Percentiles rank a stretch among this genome's conserved stretches.
These are phyloP conservation scores for Pherbina coryleti DNA, from an alignment of 2,888 invertebrate genomes.

Conservation along the genomic window DNA sequence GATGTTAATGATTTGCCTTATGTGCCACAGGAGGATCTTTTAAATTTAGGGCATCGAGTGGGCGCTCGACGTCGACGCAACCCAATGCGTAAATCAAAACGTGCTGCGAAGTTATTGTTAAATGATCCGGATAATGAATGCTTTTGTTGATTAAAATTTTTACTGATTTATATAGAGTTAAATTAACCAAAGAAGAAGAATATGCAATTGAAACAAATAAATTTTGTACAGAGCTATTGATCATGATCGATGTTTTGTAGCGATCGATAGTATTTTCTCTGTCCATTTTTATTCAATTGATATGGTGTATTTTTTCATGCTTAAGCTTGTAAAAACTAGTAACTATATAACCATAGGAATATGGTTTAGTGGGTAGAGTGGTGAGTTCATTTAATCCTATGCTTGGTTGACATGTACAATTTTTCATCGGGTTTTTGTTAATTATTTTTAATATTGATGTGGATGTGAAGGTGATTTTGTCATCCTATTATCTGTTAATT, in stretches of 20 bases:
- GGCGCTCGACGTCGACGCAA: conserved; percentile 41
- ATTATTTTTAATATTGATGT: too few species aligned
- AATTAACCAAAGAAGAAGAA: neutral
- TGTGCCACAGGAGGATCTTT: conserved; percentile 48
- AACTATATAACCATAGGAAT: too few species aligned
- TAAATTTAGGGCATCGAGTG: conserved; percentile 45
- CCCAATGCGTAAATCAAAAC: conserved; percentile 44
- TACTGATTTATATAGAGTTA: conserved; percentile 2
- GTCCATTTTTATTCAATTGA: neutral
- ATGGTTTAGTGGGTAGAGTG: too few species aligned
- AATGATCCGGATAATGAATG: conserved; percentile 44
- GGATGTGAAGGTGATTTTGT: too few species aligned
- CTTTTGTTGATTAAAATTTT: conserved; percentile 40
- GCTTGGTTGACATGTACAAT: too few species aligned
- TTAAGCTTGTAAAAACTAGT: too few species aligned
- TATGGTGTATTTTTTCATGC: neutral
- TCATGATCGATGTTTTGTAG: neutral
- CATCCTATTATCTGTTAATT: too few species aligned
- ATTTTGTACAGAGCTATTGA: neutral
- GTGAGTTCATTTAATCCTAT: too few species aligned
- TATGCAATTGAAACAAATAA: neutral
- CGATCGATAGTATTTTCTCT: neutral
- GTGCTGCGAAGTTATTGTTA: conserved; percentile 39
- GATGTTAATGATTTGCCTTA: conserved; percentile 46
- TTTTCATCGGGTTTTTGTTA: too few species aligned